Evolutionary conservation across 1,140 invertebrate genomes (phyloP), one percentile per base, ranked within the genome.

Genomic region (Aphidius ervi): DNA sequence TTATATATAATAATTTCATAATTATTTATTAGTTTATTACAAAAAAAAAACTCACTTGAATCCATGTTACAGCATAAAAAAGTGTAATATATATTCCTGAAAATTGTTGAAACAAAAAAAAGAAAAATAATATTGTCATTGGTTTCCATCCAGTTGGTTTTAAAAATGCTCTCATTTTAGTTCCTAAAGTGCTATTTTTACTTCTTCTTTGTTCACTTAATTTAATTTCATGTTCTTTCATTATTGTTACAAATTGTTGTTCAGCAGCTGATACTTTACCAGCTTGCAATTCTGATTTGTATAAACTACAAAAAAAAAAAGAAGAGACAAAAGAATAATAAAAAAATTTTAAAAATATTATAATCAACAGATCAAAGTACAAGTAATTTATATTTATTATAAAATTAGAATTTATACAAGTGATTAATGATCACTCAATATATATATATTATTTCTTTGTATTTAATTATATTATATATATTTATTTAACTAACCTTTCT

Each of bases 1-100:
- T 43, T 52, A 49, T 37, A 49, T 52, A 49, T 37, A 49, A 3
- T 20, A 16, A n/a, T 59, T 59, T 20, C 41, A 31, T 53, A 45
- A 6, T 39, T 23, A 20, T 39, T 52, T 52, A 6, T 42, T 8
- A 46, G 1, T 39, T 52, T 52, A 6, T 42, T 8, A 46, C 42
- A 39, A 50, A 50, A 52, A 50, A 56, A 47, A 23, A 46, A 62
- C 68, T 74, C 66, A 84, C 83, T 61, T 82, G 62, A 50, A 84
- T 83, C 71, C 84, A 86, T 46, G 83, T 84, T n/a, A 88, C 84
- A 0, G 87, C 83, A 67, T 88, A 89, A 66, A 88, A 89, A 40
- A 89, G 79, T 9, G 87, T 85, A 4, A 87, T 86, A 68, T 89
- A 86, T 66, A 87, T 83, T 42, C 86, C 86, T 45, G 81, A 80